Conservation (phyloP, 2,113 vertebrate species). For the Pangasianodon gigas region DNA sequence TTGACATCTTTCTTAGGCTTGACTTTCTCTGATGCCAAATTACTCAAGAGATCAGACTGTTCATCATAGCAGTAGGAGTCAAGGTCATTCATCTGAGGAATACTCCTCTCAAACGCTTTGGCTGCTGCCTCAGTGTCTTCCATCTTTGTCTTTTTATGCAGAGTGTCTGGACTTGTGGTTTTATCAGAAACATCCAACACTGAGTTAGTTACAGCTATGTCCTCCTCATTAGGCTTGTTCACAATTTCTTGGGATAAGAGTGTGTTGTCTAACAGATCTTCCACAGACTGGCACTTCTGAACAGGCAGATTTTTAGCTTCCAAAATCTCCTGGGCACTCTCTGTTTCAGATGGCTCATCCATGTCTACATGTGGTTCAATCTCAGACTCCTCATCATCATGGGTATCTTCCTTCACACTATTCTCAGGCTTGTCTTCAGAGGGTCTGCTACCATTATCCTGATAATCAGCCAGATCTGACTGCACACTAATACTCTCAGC, state of each 20-base stretch:
- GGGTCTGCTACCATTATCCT: neutral
- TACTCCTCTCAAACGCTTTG: neutral
- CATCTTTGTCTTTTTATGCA: neutral
- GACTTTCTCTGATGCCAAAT: neutral
- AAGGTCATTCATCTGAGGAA: neutral
- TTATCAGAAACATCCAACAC: neutral
- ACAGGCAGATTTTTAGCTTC: slow-evolving; percentile 16
- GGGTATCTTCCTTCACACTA: neutral
- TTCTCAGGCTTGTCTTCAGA: neutral
- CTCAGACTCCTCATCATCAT: slow-evolving; percentile 5
- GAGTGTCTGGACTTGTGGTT: neutral
- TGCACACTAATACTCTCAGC: neutral
- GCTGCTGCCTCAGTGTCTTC: neutral
- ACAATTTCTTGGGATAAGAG: slow-evolving; percentile 14
- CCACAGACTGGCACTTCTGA: slow-evolving; percentile 25
- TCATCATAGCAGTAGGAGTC: slow-evolving; percentile 25
- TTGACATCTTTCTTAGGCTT: neutral
- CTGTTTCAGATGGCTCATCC: slow-evolving; percentile 50
- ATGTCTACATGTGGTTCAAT: neutral
- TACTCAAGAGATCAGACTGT: neutral
- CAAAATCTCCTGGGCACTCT: slow-evolving; percentile 46
- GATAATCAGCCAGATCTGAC: slow-evolving; percentile 1
- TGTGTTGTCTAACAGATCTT: slow-evolving; percentile 29
- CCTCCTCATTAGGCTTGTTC: slow-evolving; percentile 4
- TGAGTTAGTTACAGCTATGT: neutral